phyloP scores from a whole-genome alignment of 1,140 invertebrate genomes.

The Anthonomus grandis region DNA sequence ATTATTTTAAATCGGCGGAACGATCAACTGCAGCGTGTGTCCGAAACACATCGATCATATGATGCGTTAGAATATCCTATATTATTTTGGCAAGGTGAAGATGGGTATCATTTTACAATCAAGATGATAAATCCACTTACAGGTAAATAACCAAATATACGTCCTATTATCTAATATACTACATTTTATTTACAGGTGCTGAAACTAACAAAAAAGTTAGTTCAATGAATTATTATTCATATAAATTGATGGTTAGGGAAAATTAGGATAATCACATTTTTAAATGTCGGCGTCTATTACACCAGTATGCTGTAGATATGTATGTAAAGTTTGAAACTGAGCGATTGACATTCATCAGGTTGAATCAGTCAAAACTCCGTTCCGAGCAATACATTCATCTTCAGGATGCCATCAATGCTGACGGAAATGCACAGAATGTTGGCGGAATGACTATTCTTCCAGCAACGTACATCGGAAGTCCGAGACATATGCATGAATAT shows the following conservation, averaged over 20 bases:
- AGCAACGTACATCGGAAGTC: too few species aligned
- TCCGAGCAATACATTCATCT: slow-evolving; percentile 35
- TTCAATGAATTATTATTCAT: slow-evolving; percentile 46
- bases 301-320: slow-evolving; percentile 51
- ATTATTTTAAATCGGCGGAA: slow-evolving; percentile 32
- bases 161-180: too few species aligned
- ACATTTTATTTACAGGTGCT: too few species aligned
- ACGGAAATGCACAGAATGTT: slow-evolving; percentile 36
- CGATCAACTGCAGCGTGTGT: slow-evolving; percentile 41
- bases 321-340: slow-evolving; percentile 53
- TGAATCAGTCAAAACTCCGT: slow-evolving; percentile 51
- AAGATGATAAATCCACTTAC: slow-evolving; percentile 44
- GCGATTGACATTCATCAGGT: slow-evolving; percentile 47
- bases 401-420: slow-evolving; percentile 38
- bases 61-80: slow-evolving; percentile 54
- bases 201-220: slow-evolving; percentile 42
- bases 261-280: slow-evolving; percentile 40
- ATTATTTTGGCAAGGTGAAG: slow-evolving; percentile 51
- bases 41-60: slow-evolving; percentile 48
- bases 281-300: slow-evolving; percentile 43
- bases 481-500: too few species aligned
- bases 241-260: slow-evolving; percentile 46
- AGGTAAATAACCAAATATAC: slow-evolving; percentile 35
- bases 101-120: slow-evolving; percentile 50
- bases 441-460: too few species aligned